Base-by-base conservation (phyloP, 2,797 vertebrate species). In the Gambusia yucatana region DNA sequence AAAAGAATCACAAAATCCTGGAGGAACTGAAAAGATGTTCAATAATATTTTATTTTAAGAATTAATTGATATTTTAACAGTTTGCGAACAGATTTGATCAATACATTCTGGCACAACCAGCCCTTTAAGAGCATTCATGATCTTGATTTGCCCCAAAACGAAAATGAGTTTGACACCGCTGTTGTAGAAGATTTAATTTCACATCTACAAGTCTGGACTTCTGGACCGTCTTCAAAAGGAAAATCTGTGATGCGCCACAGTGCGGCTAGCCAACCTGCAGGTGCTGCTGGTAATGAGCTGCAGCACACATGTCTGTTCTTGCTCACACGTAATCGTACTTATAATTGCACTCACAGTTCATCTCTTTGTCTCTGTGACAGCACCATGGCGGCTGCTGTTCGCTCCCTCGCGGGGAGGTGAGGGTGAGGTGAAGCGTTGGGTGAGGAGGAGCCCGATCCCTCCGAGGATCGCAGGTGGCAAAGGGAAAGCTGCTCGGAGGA, bases 351-450 rank as follows among this genome's bases (percentile, higher is more conserved):
- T 99, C 95, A 99, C 98, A 99, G 96, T 94, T 99, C 98, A 88
- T 99, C 98, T 97, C 98, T 96, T 97, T 99, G 98, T 96, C 98
- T 98, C 95, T 99, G 98, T 93, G 98, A 99, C 96, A 99, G 98
- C 97, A 99, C 98, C 98, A 99, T 99, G 89, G 92, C 95, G 96
- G 96, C 93, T 89, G 96, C 89, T 94, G 89, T 91, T 94, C 87
- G 93, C 96, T 96, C 94, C 92, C 94, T 94, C 92, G 91, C 82
- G 88, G 95, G 92, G 94, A 92, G 90, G 80, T 84, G 77, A 89
- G 77, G 88, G 72, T 86, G 93, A 94, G 90, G 92, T 89, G 87
- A 85, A 74, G 74, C 33, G 71, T 48, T 70, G 28, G 52, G 65
- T 3, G 55, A 55, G 74, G 72, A 70, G 72, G 88, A 80, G 89